Base-by-base conservation (phyloP, 2,797 vertebrate genomes). In the Urosaurus nigricauda region DNA sequence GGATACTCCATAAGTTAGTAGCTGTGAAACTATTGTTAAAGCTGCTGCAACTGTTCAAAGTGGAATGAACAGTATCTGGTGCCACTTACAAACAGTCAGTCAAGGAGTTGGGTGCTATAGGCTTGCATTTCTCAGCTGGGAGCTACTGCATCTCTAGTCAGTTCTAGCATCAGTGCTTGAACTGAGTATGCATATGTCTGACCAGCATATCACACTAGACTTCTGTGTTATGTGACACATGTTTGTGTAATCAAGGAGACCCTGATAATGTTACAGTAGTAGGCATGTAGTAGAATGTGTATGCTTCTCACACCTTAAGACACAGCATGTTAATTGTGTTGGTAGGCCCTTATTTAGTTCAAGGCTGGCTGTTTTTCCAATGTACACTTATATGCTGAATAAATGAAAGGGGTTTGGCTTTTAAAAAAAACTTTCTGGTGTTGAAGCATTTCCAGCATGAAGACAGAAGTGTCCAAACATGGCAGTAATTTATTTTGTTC, bases 261-360 rank as follows among this genome's bases (percentile, higher is more conserved):
- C 73, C 21, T 53, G 1, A 75, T 4, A 0, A 24, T 84, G 29
- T 2, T 86, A 2, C 0, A 40, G 5, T 14, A 29, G 90, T 32
- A 90, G 37, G 37, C 83, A 35, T n/a, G 83, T 83, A 56, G 3
- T 70, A 40, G 1, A 63, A 0, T 14, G 4, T 65, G 21, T 58
- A 90, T 77, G 9, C 79, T 65, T 35, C 58, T 91, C 29, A 24
- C 12, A 71, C 74, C 75, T 83, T 83, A 11, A 13, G 47, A 0
- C 71, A 8, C 11, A 24, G 8, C 81, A 19, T 87, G 11, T 8
- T 70, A 2, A 79, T 68, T 0, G 6, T 1, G 0, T 71, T 47
- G 7, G 32, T 87, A 77, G 80, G 24, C 29, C 88, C 83, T 83
- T 63, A 63, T 91, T 26, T 26, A 56, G 0, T 73, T 90, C 84